These are phyloP conservation scores for Cheilinus undulatus DNA, from an alignment of 2,113 vertebrate genomes.

Conservation along the genomic window DNA sequence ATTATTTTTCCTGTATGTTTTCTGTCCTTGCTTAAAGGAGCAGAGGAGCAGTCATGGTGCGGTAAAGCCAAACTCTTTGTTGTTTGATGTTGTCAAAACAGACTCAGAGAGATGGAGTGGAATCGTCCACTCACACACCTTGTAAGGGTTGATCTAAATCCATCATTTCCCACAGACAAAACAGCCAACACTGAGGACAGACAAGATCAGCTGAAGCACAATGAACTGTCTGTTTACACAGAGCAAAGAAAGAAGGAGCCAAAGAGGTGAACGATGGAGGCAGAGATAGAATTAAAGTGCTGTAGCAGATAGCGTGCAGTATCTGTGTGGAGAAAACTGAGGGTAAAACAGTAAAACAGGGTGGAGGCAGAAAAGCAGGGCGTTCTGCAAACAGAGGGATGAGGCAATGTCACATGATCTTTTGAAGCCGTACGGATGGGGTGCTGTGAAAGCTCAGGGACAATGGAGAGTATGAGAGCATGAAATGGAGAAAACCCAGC, in stretches of 20 bases:
- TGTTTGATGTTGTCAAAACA: conserved; percentile 50
- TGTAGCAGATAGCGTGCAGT: conserved; percentile 21
- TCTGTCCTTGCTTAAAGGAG: background rate
- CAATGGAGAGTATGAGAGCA: conserved; percentile 72
- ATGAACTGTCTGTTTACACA: conserved; percentile 43
- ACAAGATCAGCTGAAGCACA: conserved; percentile 57
- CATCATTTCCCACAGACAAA: conserved; percentile 67
- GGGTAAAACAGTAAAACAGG: conserved; percentile 46
- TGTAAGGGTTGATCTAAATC: conserved; percentile 19
- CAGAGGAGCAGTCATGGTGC: background rate
- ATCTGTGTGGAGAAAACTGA: conserved; percentile 34
- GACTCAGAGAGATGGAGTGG: conserved; percentile 11
- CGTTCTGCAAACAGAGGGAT: conserved; percentile 60
- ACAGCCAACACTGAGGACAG: conserved; percentile 56
- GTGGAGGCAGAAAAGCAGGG: conserved; percentile 49
- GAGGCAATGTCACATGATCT: conserved; percentile 71
- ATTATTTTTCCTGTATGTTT: background rate
- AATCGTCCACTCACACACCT: conserved; percentile 19
- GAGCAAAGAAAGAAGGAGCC: conserved; percentile 14
- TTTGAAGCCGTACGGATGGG: conserved; percentile 44
- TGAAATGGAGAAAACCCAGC: conserved; percentile 70
- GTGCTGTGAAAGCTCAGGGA: conserved; percentile 59
- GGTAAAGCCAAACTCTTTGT: conserved; percentile 10
- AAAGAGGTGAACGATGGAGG: conserved; percentile 6
- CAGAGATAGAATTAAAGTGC: conserved; percentile 29